Percentiles rank a stretch among this genome's conserved stretches.
These are phyloP conservation scores for Sarcophaga subvicina DNA, from an alignment of 2,888 invertebrate genomes.

Conservation along the genomic window DNA sequence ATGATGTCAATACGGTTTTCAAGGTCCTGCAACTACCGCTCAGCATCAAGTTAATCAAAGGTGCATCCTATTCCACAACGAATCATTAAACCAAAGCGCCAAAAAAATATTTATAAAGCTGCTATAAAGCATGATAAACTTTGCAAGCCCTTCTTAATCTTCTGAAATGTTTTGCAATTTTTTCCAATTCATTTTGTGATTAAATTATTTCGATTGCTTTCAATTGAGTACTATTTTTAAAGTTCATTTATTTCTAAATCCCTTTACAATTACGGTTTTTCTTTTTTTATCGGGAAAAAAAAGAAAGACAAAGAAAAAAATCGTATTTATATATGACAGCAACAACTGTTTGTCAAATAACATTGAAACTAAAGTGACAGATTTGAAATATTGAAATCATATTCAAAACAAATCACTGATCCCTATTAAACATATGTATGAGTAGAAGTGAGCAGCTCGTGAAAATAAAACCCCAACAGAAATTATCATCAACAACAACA, in stretches of 20 bases:
- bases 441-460: constrained; percentile 6
- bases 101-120: too few relatives aligned
- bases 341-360: constrained; percentile 67
- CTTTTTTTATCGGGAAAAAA: background rate
- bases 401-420: constrained; percentile 69
- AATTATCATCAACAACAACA: constrained; percentile 32
- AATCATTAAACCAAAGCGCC: too few relatives aligned
- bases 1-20: too few relatives aligned
- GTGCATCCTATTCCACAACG: too few relatives aligned
- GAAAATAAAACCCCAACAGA: constrained; percentile 34
- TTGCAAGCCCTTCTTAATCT: too few relatives aligned
- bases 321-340: constrained; percentile 48
- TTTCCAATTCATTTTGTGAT: too few relatives aligned
- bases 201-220: too few relatives aligned
- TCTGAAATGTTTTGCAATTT: too few relatives aligned
- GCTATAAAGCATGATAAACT: too few relatives aligned
- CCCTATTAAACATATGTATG: constrained; percentile 53
- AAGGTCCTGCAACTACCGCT: too few relatives aligned
- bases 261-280: too few relatives aligned
- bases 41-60: too few relatives aligned
- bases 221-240: background rate
- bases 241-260: background rate
- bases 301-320: background rate
- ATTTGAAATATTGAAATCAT: constrained; percentile 69
- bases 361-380: constrained; percentile 62